phyloP scores from a whole-genome alignment of 2,888 invertebrate species.

The Drosophila neonasuta region DNA sequence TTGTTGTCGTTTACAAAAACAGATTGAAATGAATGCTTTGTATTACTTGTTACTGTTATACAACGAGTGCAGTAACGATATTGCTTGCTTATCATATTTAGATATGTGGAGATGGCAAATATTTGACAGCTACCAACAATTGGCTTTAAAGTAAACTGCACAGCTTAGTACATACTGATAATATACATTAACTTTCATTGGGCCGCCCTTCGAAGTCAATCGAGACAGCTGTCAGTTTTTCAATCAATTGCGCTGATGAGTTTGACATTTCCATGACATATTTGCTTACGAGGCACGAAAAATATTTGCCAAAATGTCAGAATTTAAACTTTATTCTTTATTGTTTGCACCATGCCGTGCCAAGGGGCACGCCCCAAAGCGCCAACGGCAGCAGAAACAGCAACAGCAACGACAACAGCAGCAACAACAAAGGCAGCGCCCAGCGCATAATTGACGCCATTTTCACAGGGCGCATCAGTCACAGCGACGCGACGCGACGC shows the following conservation, averaged over 20 bases:
- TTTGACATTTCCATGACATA: conserved; percentile 77
- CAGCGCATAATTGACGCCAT: conserved; percentile 72
- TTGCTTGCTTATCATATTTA: not conserved
- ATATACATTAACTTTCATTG: conserved; percentile 3
- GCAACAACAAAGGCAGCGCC: conserved; percentile 15
- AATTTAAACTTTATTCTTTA: conserved; percentile 71
- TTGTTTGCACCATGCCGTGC: conserved; percentile 70
- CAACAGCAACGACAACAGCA: conserved; percentile 8
- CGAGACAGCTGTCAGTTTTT: conserved; percentile 64
- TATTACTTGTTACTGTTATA: too few relatives aligned
- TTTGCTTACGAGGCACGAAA: conserved; percentile 70
- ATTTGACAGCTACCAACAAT: not conserved
- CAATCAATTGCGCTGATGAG: conserved; percentile 73
- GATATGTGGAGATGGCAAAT: not conserved
- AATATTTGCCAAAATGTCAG: conserved; percentile 78
- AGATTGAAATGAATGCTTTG: not conserved
- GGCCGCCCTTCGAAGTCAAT: not conserved
- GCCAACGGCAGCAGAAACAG: conserved; percentile 7
- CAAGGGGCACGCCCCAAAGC: conserved; percentile 63
- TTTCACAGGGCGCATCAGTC: conserved; percentile 46
- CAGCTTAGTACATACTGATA: not conserved
- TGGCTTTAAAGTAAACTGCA: conserved; percentile 5
- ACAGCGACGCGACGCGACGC: conserved; percentile 12
- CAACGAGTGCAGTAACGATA: not conserved
- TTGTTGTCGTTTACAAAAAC: too few relatives aligned